Evolutionary conservation across 2,113 vertebrate genomes (phyloP), one percentile per base, ranked within the genome.

Genomic region (Perca fluviatilis): DNA sequence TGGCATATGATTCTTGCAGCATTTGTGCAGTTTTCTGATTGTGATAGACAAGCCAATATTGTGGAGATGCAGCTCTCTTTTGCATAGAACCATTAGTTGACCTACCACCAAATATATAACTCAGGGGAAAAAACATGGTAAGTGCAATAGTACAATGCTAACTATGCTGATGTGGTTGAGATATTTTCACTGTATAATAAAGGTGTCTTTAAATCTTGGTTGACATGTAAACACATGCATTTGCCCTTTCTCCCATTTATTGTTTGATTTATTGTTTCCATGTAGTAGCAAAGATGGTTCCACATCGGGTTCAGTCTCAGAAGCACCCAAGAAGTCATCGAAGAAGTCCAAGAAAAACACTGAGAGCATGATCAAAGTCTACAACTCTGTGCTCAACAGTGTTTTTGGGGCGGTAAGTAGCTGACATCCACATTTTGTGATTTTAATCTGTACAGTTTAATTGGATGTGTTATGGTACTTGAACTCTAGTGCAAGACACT

Each of bases 371-470:
- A 93, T 62, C 82, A 95, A 95, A 87, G 92, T 95, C 46, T 94
- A 96, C 88, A 87, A 18, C 40, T 93, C 94, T 1, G 86, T 96
- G 25, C 93, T 96, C 47, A 89, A 91, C 84, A 95, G 70, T 53
- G 87, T 96, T 15, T 96, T 96, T 69, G 95, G 95, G 18, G 92
- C 94, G 16, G 95, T 96, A 74, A 88, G 91, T 79, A 40, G 2
- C 51, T 2, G 14, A 69, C 30, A 23, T 1, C 0, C 14, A n/a
- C 53, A 49, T 49, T 0, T 25, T 65, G 47, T 25, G 8, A 43
- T 43, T 54, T n/a, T n/a, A 23, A 60, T 65, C 12, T 47, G 16
- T 46, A 49, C n/a, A 0, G 14, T 4, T 36, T 0, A 60, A 50
- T 5, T 18, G 6, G 25, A 50, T 21, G 30, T 23, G 23, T 14